Evolutionary conservation across 1,140 invertebrate genomes (phyloP).

Genomic region (Dendroctonus ponderosae): DNA sequence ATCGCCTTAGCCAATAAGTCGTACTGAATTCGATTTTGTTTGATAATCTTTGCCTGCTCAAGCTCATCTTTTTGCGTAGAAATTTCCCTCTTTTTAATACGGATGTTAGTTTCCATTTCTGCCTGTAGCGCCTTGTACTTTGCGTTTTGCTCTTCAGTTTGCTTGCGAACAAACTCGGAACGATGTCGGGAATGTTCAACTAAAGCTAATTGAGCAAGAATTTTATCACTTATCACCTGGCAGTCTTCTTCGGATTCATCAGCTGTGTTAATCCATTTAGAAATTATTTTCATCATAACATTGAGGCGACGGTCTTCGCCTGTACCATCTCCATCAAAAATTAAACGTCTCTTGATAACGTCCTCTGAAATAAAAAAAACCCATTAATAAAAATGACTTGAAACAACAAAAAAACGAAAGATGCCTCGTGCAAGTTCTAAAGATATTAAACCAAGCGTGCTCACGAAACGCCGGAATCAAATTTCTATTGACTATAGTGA

Average conservation of each 20-base stretch:
- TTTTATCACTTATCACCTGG: slow-evolving; percentile 73
- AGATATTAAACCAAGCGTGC: too few relatives aligned
- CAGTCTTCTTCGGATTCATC: slow-evolving; percentile 69
- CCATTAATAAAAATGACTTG: too few relatives aligned
- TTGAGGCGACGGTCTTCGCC: slow-evolving; percentile 90
- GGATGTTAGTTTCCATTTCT: slow-evolving; percentile 75
- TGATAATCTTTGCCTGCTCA: slow-evolving; percentile 73
- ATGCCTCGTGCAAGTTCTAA: too few relatives aligned
- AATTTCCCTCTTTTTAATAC: slow-evolving; percentile 72
- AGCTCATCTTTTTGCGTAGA: slow-evolving; percentile 73
- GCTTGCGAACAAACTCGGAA: slow-evolving; percentile 73
- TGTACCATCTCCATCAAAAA: slow-evolving; percentile 42
- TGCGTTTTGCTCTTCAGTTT: slow-evolving; percentile 80
- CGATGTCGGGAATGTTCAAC: slow-evolving; percentile 88
- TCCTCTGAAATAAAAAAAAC: not conserved
- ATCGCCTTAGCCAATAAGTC: slow-evolving; percentile 6
- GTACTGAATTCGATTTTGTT: slow-evolving; percentile 10
- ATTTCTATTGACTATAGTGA: too few relatives aligned
- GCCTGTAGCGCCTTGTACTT: slow-evolving; percentile 79
- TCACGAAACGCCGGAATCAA: too few relatives aligned
- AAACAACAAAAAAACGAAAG: too few relatives aligned
- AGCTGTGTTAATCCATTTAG: slow-evolving; percentile 81
- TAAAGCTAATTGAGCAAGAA: slow-evolving; percentile 78
- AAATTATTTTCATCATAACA: slow-evolving; percentile 80
- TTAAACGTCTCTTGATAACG: not conserved